Evolutionary conservation across 2,797 vertebrate species (phyloP).

Genomic region (Synanceia verrucosa): DNA sequence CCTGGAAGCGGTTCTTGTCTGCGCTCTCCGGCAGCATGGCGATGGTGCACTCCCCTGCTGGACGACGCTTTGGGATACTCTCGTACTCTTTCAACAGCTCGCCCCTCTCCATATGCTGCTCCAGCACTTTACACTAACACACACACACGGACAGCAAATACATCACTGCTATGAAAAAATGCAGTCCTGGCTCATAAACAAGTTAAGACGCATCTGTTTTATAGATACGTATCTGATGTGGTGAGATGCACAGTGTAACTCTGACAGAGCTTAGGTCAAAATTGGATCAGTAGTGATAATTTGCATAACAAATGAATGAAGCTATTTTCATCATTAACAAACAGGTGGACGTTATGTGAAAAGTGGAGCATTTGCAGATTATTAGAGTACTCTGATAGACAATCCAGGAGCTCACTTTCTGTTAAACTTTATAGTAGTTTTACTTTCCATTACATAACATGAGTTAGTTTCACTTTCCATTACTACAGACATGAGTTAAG

Average conservation of each 20-base stretch:
- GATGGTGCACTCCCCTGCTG: constrained; percentile 82
- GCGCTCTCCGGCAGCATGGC: constrained; percentile 90
- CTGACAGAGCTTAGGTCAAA: not conserved
- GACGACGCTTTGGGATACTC: constrained; percentile 86
- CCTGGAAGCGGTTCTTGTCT: constrained; percentile 95
- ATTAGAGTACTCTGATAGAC: not conserved
- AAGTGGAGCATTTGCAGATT: not conserved
- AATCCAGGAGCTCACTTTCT: not conserved
- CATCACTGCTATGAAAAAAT: not conserved
- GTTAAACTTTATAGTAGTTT: not conserved
- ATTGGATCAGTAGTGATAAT: not conserved
- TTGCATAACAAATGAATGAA: not conserved
- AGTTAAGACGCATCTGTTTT: not conserved
- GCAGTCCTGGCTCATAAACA: not conserved
- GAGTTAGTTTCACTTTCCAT: constrained; percentile 9
- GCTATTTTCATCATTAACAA: not conserved
- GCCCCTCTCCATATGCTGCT: constrained; percentile 91
- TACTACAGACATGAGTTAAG: not conserved
- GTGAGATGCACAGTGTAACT: not conserved
- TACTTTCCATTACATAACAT: constrained; percentile 1
- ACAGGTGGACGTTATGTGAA: not conserved
- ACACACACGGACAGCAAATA: not conserved
- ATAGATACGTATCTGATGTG: not conserved
- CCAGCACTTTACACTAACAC: constrained; percentile 89
- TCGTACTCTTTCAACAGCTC: constrained; percentile 95